Base-by-base conservation (phyloP, 53 echinoderm and acorn worm genomes). In the Hippasteria phrygiana region DNA sequence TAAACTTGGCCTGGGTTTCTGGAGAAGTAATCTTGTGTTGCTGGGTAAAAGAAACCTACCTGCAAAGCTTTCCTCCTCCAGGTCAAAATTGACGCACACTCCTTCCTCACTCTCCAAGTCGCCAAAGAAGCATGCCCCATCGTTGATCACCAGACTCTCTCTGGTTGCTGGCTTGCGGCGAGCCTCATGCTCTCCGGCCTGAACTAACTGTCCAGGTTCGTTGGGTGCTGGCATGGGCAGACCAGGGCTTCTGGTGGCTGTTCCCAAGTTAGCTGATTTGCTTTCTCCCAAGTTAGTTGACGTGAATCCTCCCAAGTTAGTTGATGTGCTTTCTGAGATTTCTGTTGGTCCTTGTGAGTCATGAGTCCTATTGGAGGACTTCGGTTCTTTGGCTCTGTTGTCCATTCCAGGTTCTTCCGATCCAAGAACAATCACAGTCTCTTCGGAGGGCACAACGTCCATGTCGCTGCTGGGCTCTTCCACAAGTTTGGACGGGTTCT, bases 81-180 rank as follows among this genome's bases (percentile, higher is more conserved):
- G 75, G 16, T 50, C 69, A 67, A 85, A 69, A 35, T 85, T 37
- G 54, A 92, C 93, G 14, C 84, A 75, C 7, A 92, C 89, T 2
- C 93, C 89, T 73, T 89, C 89, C 51, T 92, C 93, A 27, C 93
- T 92, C 62, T 88, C 87, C 16, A 92, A 66, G 63, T 92, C 92
- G 34, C 92, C 92, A 5, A 83, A 82, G 92, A 92, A 92, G 73
- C 92, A 81, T 5, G 92, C 88, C 35, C 92, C 92, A 81, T 92
- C 92, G 18, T 92, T 88, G 62, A 92, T 92, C 62, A 92, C 77
- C 17, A 85, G 71, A 54, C 20, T 22, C 11, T 85, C 85, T 32
- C 33, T 50, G 24, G 18, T 20, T 18, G 46, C 24, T 22, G 75
- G 75, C 75, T 48, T 75, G 75, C 10, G n/a, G n/a, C n/a, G n/a